Base-by-base conservation (phyloP, 35 echinoderm and acorn worm genomes). In the Eucidaris tribuloides region DNA sequence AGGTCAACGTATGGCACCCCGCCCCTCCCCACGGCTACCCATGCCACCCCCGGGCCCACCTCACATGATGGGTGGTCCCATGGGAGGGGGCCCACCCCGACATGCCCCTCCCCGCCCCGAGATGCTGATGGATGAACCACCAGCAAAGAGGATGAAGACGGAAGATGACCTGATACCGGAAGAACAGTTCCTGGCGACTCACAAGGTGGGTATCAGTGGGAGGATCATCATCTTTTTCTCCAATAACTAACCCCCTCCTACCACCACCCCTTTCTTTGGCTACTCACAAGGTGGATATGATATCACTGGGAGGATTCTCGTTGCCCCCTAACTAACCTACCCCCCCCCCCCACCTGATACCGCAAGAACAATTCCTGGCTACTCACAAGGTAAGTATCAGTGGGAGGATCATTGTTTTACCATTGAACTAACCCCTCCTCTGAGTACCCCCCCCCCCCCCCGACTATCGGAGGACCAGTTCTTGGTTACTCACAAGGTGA, bases 81-180 rank as follows among this genome's bases (percentile, higher is more conserved):
- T 60, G 36, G 62, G 79, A 23, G 80, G 27, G 3, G 54, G 40
- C 1, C 38, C 44, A 14, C 40, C 57, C 35, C 22, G 58, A 25
- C 46, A 25, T 5, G 70, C 60, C 4, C 90, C 89, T 45, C 68
- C 57, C 13, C 68, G 43, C 20, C 79, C 48, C 2, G 15, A 39
- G 19, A 84, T 86, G 65, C 57, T 56, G 2, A 43, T 46, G 28
- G 76, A 79, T 14, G 96, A 93, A 72, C 96, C 96, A 27, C 96
- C 96, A 24, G 35, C 82, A 9, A 99, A 99, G 79, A 89, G 83
- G 42, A 82, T 86, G 78, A 99, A 99, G 79, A 93, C 96, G 17
- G 96, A 99, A 62, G 96, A 99, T 32, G 63, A 62, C 30, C 79
- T 99, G 9, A 99, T 99, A 7, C 96, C 96, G 40, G 91, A 99